Evolutionary conservation across 2,888 invertebrate species (phyloP).

Genomic region (Drosophila quinaria): DNA sequence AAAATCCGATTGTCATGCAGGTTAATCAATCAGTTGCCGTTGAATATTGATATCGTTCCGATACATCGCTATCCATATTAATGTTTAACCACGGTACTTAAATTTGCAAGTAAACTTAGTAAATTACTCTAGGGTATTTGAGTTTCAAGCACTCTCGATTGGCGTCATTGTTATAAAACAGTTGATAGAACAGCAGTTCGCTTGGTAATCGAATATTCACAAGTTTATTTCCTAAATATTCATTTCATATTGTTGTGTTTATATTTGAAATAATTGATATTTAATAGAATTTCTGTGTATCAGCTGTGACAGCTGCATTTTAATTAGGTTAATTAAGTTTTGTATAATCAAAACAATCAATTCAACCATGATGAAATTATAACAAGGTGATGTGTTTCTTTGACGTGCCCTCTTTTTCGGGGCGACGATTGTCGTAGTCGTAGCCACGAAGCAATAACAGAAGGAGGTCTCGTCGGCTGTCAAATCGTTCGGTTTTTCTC

Average conservation of each 20-base stretch:
- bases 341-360: too few relatives aligned
- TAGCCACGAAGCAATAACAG: too few relatives aligned
- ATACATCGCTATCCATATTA: not conserved
- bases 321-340: not conserved
- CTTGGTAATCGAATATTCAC: not conserved
- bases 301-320: not conserved
- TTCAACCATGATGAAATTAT: too few relatives aligned
- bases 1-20: not conserved
- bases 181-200: constrained; percentile 12
- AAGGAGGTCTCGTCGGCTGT: too few relatives aligned
- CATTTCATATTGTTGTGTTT: not conserved
- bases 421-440: too few relatives aligned
- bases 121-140: constrained; percentile 28
- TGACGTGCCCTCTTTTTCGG: too few relatives aligned
- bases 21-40: not conserved
- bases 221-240: constrained; percentile 10
- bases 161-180: constrained; percentile 44
- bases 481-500: too few relatives aligned
- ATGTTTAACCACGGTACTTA: not conserved
- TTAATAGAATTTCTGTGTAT: not conserved
- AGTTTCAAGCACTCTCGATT: not conserved
- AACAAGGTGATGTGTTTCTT: too few relatives aligned
- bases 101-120: not conserved
- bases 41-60: not conserved
- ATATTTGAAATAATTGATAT: constrained; percentile 11